Percentiles rank a stretch among this genome's conserved stretches.
phyloP scores from a whole-genome alignment of 2,797 vertebrate genomes.

The Leptatherina wallacei region DNA sequence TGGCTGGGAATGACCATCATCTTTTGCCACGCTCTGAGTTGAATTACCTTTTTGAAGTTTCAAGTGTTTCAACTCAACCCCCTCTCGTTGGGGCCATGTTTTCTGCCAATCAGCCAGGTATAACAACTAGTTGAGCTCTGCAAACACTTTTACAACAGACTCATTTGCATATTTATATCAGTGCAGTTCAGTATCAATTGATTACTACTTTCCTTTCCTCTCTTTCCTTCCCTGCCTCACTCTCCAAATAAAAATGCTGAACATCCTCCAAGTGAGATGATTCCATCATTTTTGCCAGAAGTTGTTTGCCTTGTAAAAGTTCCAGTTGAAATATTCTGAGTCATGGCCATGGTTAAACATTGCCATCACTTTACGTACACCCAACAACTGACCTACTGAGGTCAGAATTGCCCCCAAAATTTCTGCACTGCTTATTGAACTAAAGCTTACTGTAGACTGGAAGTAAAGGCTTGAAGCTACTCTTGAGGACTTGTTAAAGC shows the following conservation, averaged over 20 bases:
- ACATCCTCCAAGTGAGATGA: neutral
- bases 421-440: slow-evolving; percentile 3
- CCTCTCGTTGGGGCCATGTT: neutral
- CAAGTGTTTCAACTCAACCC: neutral
- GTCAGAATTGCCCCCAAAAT: slow-evolving; percentile 3
- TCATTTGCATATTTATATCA: neutral
- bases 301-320: neutral
- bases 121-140: neutral
- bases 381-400: neutral
- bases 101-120: neutral
- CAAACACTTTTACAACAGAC: neutral
- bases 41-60: neutral
- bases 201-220: too few relatives aligned
- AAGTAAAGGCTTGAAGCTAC: neutral
- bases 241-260: neutral
- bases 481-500: slow-evolving; percentile 13
- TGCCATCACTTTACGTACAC: neutral
- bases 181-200: neutral
- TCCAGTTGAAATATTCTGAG: neutral
- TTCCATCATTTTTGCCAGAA: neutral
- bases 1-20: neutral
- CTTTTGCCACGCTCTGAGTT: neutral
- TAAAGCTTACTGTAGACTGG: too few relatives aligned
- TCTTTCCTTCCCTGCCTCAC: neutral
- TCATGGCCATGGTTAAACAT: slow-evolving; percentile 2